Conservation (phyloP, 2,113 vertebrate genomes). For the Paratilapia polleni region DNA sequence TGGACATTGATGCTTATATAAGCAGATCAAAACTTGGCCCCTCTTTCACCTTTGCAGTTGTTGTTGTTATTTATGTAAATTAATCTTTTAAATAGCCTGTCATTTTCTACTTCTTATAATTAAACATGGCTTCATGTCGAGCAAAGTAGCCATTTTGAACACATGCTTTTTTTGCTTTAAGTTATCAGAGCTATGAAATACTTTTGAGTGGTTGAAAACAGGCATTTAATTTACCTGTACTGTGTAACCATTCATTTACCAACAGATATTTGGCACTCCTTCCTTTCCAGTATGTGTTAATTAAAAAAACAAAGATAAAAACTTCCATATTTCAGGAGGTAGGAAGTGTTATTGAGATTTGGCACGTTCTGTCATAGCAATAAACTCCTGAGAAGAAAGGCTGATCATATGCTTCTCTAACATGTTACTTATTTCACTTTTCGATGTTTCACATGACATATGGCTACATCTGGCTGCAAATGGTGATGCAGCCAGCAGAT, state of each 20-base stretch:
- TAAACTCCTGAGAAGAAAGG: fast-evolving
- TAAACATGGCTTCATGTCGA: too few relatives aligned
- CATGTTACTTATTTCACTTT: neutral
- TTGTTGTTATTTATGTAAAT: too few relatives aligned
- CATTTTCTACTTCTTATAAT: too few relatives aligned
- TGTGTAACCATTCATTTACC: neutral
- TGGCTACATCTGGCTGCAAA: neutral
- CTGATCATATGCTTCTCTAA: neutral
- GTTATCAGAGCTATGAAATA: neutral
- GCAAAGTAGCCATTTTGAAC: too few relatives aligned
- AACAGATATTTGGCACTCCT: neutral
- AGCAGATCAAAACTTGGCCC: too few relatives aligned
- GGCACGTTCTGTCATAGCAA: neutral
- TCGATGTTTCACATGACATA: neutral
- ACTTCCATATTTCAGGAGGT: neutral
- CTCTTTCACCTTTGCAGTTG: too few relatives aligned
- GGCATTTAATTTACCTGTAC: neutral
- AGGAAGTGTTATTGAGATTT: too few relatives aligned
- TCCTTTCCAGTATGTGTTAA: neutral
- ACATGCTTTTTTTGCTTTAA: too few relatives aligned
- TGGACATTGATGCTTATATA: too few relatives aligned
- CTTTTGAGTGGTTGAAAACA: neutral
- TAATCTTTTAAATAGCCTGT: too few relatives aligned
- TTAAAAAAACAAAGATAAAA: neutral
- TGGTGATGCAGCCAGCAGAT: neutral